Evolutionary conservation across 2,797 vertebrate species (phyloP).

Genomic region (Characodon lateralis): DNA sequence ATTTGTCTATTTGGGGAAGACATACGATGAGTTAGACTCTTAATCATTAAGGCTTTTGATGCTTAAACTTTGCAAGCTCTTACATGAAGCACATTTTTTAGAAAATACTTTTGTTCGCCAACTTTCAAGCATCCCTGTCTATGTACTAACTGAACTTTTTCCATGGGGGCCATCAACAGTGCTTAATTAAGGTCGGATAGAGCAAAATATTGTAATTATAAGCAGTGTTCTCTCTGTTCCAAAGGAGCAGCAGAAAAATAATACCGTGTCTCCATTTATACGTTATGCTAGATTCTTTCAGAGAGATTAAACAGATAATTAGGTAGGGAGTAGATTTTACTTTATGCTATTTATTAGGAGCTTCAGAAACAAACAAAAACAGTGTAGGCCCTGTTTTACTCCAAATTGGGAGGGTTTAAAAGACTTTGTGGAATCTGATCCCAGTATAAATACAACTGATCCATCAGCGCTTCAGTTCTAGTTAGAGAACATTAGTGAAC

Average conservation of each 20-base stretch:
- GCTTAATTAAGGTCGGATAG: background rate
- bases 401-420: background rate
- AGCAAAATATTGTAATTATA: background rate
- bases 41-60: background rate
- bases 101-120: background rate
- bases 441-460: background rate
- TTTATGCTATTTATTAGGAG: conserved; percentile 44
- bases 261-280: background rate
- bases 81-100: background rate
- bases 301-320: conserved; percentile 33
- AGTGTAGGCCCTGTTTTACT: background rate
- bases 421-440: background rate
- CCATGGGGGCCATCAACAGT: background rate
- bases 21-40: background rate
- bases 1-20: background rate
- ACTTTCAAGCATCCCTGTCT: background rate
- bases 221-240: background rate
- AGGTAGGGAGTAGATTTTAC: conserved; percentile 27
- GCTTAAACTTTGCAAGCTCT: background rate
- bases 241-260: background rate
- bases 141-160: background rate
- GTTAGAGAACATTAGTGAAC: background rate
- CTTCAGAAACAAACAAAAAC: conserved; percentile 29
- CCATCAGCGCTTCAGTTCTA: background rate
- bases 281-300: background rate